phyloP scores from a whole-genome alignment of 2,888 invertebrate genomes.

The Gymnocheta viridis region DNA sequence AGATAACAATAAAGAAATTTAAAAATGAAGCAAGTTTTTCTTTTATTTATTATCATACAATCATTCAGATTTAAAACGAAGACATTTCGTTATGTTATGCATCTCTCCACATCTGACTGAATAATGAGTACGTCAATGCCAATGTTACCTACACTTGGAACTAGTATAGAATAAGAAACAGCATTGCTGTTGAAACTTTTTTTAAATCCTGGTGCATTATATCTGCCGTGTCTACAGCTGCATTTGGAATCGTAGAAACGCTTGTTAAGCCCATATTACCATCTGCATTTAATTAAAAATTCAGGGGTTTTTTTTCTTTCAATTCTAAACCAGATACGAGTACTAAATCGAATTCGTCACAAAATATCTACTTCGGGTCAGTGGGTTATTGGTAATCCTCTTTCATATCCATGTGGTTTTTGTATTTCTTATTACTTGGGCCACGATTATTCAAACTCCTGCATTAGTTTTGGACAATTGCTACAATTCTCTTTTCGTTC shows the following conservation, averaged over 20 bases:
- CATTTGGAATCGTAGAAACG: constrained; percentile 28
- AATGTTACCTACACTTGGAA: constrained; percentile 78
- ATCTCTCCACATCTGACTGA: constrained; percentile 47
- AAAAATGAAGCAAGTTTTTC: background rate
- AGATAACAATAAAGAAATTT: constrained; percentile 82
- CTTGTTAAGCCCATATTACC: constrained; percentile 44
- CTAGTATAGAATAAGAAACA: constrained; percentile 79
- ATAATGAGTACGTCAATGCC: constrained; percentile 78
- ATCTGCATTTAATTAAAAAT: constrained; percentile 83
- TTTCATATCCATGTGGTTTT: constrained; percentile 89
- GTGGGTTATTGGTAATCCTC: constrained; percentile 92
- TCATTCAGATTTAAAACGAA: background rate
- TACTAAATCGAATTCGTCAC: constrained; percentile 87
- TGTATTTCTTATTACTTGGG: constrained; percentile 84
- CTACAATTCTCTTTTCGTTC: constrained; percentile 96
- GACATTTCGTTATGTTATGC: background rate
- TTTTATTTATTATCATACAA: background rate
- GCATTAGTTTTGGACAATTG: constrained; percentile 94
- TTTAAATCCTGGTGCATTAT: constrained; percentile 55
- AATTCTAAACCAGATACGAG: constrained; percentile 85
- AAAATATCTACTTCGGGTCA: constrained; percentile 93
- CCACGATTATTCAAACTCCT: constrained; percentile 91
- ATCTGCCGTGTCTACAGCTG: constrained; percentile 53
- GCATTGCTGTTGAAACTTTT: constrained; percentile 71
- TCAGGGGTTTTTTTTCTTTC: constrained; percentile 85